These are phyloP conservation scores for Epinephelus awoara DNA, from an alignment of 2,797 vertebrate species.

Conservation along the genomic window DNA sequence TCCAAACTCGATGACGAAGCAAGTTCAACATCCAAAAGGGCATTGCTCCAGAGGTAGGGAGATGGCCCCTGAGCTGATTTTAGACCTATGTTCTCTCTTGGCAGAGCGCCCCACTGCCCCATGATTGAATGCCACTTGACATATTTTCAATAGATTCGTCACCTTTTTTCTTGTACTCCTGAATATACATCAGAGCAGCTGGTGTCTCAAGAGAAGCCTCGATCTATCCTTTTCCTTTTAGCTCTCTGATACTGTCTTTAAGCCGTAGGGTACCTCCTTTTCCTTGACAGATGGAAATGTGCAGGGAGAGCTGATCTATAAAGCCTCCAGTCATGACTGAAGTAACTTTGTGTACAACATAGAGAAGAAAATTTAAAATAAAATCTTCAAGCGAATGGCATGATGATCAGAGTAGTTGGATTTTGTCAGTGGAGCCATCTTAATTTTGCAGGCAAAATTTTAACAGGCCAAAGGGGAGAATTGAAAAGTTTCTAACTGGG, in stretches of 20 bases:
- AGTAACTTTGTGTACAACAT: slow-evolving; percentile 49
- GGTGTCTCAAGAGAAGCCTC: slow-evolving; percentile 62
- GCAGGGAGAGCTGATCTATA: slow-evolving; percentile 50
- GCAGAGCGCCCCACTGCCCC: slow-evolving; percentile 69
- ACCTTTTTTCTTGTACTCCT: slow-evolving; percentile 81
- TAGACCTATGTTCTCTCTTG: slow-evolving; percentile 62
- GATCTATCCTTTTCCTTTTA: slow-evolving; percentile 55
- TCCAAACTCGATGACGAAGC: slow-evolving; percentile 73
- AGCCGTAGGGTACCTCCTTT: slow-evolving; percentile 52
- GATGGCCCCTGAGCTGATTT: slow-evolving; percentile 64
- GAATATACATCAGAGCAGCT: slow-evolving; percentile 82
- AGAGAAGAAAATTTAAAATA: slow-evolving; percentile 18
- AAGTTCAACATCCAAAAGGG: slow-evolving; percentile 72
- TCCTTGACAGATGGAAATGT: slow-evolving; percentile 60
- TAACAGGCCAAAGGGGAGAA: slow-evolving; percentile 40
- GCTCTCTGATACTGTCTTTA: slow-evolving; percentile 56
- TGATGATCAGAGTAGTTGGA: slow-evolving; percentile 22
- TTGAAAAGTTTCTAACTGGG: slow-evolving; percentile 54
- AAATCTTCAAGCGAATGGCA: slow-evolving; percentile 30
- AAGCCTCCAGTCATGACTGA: slow-evolving; percentile 56
- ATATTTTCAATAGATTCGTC: slow-evolving; percentile 84
- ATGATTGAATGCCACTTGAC: slow-evolving; percentile 83
- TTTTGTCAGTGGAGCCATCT: slow-evolving; percentile 28
- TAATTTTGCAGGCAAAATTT: slow-evolving; percentile 27
- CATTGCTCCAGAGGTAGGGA: slow-evolving; percentile 62